Evolutionary conservation across 2,888 invertebrate species (phyloP).

Genomic region (Pseudococcus viburni): DNA sequence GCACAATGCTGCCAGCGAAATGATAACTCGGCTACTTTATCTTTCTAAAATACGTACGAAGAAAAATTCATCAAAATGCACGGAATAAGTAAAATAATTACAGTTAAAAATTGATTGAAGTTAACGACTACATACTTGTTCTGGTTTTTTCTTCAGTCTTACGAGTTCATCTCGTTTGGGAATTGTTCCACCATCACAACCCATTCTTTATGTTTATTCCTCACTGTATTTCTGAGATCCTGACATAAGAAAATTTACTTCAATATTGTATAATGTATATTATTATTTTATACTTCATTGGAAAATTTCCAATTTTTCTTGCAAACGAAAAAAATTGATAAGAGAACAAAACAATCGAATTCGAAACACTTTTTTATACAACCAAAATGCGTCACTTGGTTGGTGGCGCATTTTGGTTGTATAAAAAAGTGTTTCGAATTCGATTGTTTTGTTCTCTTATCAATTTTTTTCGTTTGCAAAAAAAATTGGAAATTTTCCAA

Average conservation of each 20-base stretch:
- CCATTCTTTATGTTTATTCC: constrained; percentile 79
- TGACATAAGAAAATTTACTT: background rate
- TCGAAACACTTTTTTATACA: background rate
- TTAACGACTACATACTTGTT: constrained; percentile 78
- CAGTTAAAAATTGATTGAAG: background rate
- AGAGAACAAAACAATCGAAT: too few relatives aligned
- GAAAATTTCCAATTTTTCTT: background rate
- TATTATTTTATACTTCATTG: too few relatives aligned
- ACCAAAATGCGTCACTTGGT: background rate
- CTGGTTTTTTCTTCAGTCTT: constrained; percentile 89
- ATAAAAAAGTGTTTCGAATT: background rate
- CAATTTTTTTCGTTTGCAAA: background rate
- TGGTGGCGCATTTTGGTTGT: background rate
- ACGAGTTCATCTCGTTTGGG: constrained; percentile 93
- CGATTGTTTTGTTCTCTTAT: too few relatives aligned
- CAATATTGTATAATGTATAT: too few relatives aligned
- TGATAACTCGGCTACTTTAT: constrained; percentile 92
- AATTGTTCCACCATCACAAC: constrained; percentile 97
- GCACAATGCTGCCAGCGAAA: constrained; percentile 97
- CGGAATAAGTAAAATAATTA: background rate
- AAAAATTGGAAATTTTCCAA: background rate
- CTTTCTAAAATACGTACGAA: constrained; percentile 80
- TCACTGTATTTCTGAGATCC: background rate
- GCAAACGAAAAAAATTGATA: background rate
- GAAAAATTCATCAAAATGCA: background rate